phyloP scores from a whole-genome alignment of 2,888 invertebrate genomes.

The Cryptocephalus primarius region DNA sequence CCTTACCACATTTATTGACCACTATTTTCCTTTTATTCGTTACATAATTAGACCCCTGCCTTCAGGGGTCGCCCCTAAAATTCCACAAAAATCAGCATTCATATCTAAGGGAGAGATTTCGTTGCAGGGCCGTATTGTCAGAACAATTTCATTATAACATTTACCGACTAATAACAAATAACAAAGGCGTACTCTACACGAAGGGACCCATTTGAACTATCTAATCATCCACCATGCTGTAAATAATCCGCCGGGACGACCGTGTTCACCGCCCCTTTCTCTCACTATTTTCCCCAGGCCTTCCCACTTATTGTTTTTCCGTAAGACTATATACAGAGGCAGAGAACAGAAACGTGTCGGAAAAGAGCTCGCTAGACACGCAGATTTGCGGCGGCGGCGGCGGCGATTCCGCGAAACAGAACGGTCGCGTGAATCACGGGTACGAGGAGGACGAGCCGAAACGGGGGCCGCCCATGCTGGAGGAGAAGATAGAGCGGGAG shows the following conservation, averaged over 20 bases:
- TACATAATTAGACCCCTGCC: no score
- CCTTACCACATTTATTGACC: no score
- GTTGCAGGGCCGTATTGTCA: no score
- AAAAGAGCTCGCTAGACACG: conserved; percentile 3
- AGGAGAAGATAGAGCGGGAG: conserved; percentile 12
- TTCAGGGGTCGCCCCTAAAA: no score
- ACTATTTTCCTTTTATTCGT: no score
- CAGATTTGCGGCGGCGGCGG: conserved; percentile 3
- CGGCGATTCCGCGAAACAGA: neutral
- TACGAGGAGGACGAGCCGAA: conserved; percentile 1
- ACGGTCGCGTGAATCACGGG: conserved; percentile 2
- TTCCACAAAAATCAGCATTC: no score
- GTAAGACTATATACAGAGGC: conserved; percentile 16
- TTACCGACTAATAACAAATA: no score
- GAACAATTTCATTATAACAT: no score
- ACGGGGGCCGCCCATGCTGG: neutral
- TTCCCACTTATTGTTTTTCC: conserved; percentile 31
- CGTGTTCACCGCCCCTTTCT: neutral
- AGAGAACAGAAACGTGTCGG: conserved; percentile 10
- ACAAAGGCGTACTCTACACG: no score
- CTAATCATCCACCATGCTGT: conserved; percentile 16
- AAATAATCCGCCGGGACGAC: conserved; percentile 14
- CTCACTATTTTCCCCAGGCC: conserved; percentile 25
- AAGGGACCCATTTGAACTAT: no score
- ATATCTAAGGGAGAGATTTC: no score